Percentiles rank a stretch among this genome's conserved stretches.
Evolutionary conservation across 2,797 vertebrate genomes (phyloP).

Genomic region (Myripristis murdjan): DNA sequence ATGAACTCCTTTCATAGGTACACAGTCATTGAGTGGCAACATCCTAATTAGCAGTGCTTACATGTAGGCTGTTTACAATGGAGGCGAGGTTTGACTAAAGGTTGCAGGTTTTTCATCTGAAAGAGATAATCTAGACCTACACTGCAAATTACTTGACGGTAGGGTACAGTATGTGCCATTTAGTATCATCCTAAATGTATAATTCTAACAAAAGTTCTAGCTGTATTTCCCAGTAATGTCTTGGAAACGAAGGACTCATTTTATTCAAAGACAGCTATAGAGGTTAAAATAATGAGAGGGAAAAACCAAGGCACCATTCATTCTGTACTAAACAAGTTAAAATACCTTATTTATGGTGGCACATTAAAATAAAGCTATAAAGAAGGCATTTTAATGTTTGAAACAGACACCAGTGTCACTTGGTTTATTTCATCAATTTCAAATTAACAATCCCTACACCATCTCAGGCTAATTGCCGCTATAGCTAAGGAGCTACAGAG

Average conservation of each 20-base stretch:
- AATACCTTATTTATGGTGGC: constrained; percentile 26
- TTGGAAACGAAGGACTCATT: constrained; percentile 13
- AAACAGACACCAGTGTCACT: constrained; percentile 41
- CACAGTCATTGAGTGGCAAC: background rate
- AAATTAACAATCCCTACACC: constrained; percentile 35
- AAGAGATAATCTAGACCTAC: background rate
- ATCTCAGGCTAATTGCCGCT: constrained; percentile 21
- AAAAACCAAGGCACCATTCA: constrained; percentile 7
- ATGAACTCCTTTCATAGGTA: constrained; percentile 5
- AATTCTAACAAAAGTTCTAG: constrained; percentile 28
- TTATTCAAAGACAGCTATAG: constrained; percentile 15
- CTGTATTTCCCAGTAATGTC: constrained; percentile 16
- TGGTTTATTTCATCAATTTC: constrained; percentile 26
- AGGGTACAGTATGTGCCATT: background rate
- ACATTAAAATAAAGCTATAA: constrained; percentile 41
- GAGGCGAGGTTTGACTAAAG: background rate
- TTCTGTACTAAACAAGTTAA: constrained; percentile 32
- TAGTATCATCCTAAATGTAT: constrained; percentile 28
- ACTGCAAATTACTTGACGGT: background rate
- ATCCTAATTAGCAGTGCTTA: no score
- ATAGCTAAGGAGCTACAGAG: constrained; percentile 34
- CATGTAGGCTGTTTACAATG: no score
- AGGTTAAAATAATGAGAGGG: constrained; percentile 19
- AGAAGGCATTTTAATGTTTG: constrained; percentile 56
- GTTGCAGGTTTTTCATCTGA: no score